Evolutionary conservation across 2,888 invertebrate species (phyloP), one percentile per base, ranked within the genome.

Genomic region (Boloria selene): DNA sequence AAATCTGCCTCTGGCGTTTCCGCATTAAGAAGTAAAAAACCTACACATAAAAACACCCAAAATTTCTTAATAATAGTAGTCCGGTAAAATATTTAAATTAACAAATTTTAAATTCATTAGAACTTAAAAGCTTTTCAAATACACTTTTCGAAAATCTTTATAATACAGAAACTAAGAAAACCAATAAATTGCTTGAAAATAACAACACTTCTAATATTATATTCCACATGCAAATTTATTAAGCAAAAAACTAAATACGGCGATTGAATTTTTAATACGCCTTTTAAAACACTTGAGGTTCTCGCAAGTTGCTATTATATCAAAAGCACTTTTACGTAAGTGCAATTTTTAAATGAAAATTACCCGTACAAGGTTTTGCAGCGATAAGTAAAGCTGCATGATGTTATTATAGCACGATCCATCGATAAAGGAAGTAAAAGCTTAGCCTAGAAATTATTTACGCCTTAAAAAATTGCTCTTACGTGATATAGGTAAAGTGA

Each of bases 381-480:
- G 61, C 71, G 75, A 76, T 77, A 74, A 77, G 70, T 70, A 61
- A 69, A 70, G 72, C 61, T 75, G 71, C 70, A 71, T 64, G 72
- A 67, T 72, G 71, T 73, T 74, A 73, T 71, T 72, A 69, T 60
- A 59, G 69, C 60, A 69, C 71, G 71, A 70, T 72, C 62, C 66
- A 54, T 68, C 70, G 72, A 70, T 75, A 67, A 68, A 64, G 67
- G 45, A 65, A 55, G 62, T 67, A 64, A 65, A 55, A 54, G 60
- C 42, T 51, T 50, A 16, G 42, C 49, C 18, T 49, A 31, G 47
- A 13, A 26, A 49, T 7, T 44, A 42, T 18, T 54, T 54, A 17
- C 42, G 42, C 16, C 38, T 13, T 54, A 13, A 31, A 38, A 42
- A 26, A 38, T 31, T 17, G 13, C 54, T 13, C 6, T 0, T 38